Evolutionary conservation across 2,888 invertebrate genomes (phyloP).

Genomic region (Thecocarcelia acutangulata): DNA sequence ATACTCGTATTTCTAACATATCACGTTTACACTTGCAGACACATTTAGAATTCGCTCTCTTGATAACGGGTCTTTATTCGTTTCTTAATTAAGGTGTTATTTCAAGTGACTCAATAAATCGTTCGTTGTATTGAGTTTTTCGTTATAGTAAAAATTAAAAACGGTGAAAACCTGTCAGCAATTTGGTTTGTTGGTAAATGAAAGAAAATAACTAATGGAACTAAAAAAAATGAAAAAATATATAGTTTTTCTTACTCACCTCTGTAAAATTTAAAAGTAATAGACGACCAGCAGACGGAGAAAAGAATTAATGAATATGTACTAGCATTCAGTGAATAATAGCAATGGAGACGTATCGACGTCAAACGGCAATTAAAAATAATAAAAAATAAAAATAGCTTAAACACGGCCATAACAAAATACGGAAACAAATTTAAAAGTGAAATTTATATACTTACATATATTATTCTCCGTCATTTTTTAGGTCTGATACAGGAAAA

Average conservation of each 20-base stretch:
- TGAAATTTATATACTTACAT: conserved; percentile 7
- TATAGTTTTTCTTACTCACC: conserved; percentile 17
- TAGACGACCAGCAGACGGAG: background rate
- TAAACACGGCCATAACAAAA: conserved; percentile 34
- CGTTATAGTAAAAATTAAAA: too few relatives aligned
- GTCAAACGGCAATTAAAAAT: conserved; percentile 43
- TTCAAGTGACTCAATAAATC: too few relatives aligned
- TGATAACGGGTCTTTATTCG: too few relatives aligned
- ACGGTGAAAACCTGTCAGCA: too few relatives aligned
- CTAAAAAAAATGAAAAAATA: conserved; percentile 2
- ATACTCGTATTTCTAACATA: too few relatives aligned
- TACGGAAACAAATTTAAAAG: conserved; percentile 15
- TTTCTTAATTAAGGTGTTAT: too few relatives aligned
- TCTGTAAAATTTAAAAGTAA: conserved; percentile 17
- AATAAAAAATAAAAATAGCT: conserved; percentile 39
- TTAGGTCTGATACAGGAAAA: conserved; percentile 1
- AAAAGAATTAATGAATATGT: conserved; percentile 5
- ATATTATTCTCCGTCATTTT: background rate
- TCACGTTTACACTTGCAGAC: too few relatives aligned
- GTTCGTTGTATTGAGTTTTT: too few relatives aligned
- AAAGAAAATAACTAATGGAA: background rate
- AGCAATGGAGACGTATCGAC: conserved; percentile 22
- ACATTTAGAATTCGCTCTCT: too few relatives aligned
- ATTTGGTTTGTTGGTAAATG: conserved; percentile 48
- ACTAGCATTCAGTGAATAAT: background rate